Conservation (phyloP, 2,888 invertebrate genomes). For the Hypsopygia costalis region DNA sequence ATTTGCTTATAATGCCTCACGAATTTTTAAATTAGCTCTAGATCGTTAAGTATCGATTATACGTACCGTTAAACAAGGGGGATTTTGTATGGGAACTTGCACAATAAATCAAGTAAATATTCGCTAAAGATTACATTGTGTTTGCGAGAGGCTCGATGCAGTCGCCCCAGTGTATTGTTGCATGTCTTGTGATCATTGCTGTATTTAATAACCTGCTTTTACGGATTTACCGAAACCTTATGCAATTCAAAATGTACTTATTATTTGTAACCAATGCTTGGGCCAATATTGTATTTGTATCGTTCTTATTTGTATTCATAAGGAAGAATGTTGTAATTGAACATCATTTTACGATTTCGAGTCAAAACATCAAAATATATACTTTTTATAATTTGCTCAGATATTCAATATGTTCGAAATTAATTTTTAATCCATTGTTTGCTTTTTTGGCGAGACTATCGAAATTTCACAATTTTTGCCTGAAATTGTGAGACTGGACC, state of each 20-base stretch:
- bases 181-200: constrained; percentile 7
- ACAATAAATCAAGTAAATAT: constrained; percentile 23
- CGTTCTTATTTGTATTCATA: too few species aligned
- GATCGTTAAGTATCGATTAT: constrained; percentile 11
- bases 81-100: constrained; percentile 23
- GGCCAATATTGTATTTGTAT: too few species aligned
- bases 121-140: constrained; percentile 22
- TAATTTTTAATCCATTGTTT: too few species aligned
- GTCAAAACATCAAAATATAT: too few species aligned
- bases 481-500: too few species aligned
- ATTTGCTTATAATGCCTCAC: constrained; percentile 8
- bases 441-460: too few species aligned
- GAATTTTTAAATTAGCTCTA: constrained; percentile 11
- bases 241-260: neutral
- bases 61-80: constrained; percentile 10
- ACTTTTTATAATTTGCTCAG: too few species aligned
- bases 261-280: too few species aligned
- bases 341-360: too few species aligned
- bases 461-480: too few species aligned
- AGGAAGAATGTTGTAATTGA: too few species aligned
- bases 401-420: too few species aligned
- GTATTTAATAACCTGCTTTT: constrained; percentile 5
- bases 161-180: neutral
- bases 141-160: constrained; percentile 2
- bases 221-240: constrained; percentile 1